Conservation (phyloP, 2,113 vertebrate genomes). For the Rhea americana region DNA sequence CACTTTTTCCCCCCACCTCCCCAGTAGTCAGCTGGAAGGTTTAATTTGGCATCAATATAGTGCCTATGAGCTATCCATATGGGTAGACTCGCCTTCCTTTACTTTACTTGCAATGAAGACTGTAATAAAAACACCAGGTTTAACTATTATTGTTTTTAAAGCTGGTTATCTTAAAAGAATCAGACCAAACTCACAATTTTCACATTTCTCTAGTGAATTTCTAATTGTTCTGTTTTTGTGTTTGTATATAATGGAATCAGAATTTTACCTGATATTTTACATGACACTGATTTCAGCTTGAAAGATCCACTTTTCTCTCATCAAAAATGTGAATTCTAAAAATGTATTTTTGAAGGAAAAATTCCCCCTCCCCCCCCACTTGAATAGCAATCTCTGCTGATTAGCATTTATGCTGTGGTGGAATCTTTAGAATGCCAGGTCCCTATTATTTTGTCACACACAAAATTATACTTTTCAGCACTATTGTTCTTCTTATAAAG, state of each 20-base stretch:
- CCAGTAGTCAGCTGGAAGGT: too few relatives aligned
- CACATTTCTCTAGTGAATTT: not conserved
- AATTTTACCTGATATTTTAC: not conserved
- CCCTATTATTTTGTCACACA: constrained; percentile 1
- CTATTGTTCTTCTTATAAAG: not conserved
- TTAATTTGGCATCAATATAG: not conserved
- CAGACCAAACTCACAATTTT: not conserved
- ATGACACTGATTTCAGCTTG: not conserved
- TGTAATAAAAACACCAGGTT: not conserved
- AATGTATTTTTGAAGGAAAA: not conserved
- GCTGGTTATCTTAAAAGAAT: not conserved
- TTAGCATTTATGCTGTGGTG: not conserved
- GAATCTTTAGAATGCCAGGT: not conserved
- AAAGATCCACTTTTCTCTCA: not conserved
- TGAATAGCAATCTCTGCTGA: not conserved
- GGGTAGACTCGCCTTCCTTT: not conserved
- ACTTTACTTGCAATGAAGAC: not conserved
- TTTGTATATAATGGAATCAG: not conserved
- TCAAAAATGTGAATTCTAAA: not conserved
- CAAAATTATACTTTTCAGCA: constrained; percentile 20
- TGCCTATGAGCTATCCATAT: not conserved
- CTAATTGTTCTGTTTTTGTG: not conserved
- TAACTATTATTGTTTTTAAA: not conserved
- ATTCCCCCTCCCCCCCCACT: not conserved
- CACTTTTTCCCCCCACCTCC: not conserved